Conservation (phyloP, 30 jellyfish, hydroid and myxozoan species). For the Hydra vulgaris region DNA sequence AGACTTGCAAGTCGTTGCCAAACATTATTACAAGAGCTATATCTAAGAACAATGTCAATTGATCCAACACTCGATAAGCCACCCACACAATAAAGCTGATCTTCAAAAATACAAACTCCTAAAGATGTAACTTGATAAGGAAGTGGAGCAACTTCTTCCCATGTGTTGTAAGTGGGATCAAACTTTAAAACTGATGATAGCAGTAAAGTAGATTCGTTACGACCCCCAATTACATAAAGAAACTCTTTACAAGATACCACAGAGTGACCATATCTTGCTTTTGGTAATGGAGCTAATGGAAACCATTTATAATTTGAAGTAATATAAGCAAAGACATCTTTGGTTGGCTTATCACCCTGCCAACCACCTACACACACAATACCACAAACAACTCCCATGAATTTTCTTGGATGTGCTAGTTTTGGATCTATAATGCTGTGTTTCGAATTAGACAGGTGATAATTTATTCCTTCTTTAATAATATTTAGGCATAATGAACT, state of each 20-base stretch:
- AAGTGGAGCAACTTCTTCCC: conserved; percentile 71
- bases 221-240: conserved; percentile 80
- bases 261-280: conserved; percentile 66
- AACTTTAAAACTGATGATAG: conserved; percentile 66
- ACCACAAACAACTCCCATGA: conserved; percentile 91
- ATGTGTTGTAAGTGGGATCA: conserved; percentile 69
- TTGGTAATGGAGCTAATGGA: conserved; percentile 68
- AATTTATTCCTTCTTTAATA: conserved; percentile 55
- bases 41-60: conserved; percentile 38
- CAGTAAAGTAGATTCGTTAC: conserved; percentile 58
- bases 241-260: conserved; percentile 87
- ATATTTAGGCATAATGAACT: conserved; percentile 36
- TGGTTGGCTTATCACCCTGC: conserved; percentile 58
- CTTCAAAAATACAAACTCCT: conserved; percentile 82
- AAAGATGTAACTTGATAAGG: conserved; percentile 76
- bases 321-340: conserved; percentile 74
- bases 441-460: conserved; percentile 18
- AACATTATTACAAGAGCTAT: conserved; percentile 67
- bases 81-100: conserved; percentile 72
- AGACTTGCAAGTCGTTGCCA: conserved; percentile 75
- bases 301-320: conserved; percentile 64
- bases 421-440: conserved; percentile 31
- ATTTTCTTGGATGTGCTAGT: conserved; percentile 66
- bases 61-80: conserved; percentile 82
- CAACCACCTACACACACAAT: conserved; percentile 87